phyloP scores from a whole-genome alignment of 1,140 invertebrate genomes.

The Danaus melanippus region DNA sequence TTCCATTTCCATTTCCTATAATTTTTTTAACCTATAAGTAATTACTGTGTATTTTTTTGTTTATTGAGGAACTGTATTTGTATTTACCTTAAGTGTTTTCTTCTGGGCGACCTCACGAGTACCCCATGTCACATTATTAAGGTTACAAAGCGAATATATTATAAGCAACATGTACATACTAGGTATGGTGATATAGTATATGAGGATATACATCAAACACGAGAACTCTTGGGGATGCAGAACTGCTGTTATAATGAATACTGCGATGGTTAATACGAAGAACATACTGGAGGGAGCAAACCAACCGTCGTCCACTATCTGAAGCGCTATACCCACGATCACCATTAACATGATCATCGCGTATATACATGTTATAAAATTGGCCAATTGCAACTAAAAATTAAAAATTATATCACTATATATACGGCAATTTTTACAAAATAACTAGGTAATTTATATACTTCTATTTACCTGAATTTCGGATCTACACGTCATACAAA shows the following conservation, averaged over 20 bases:
- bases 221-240: slow-evolving; percentile 89
- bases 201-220: slow-evolving; percentile 83
- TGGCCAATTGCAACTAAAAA: slow-evolving; percentile 88
- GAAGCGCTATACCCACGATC: slow-evolving; percentile 87
- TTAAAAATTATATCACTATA: slow-evolving; percentile 6
- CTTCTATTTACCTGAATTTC: slow-evolving; percentile 81
- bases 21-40: not conserved
- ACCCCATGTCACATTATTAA: slow-evolving; percentile 93
- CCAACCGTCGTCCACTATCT: slow-evolving; percentile 85
- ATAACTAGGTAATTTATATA: not conserved
- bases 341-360: slow-evolving; percentile 95
- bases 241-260: slow-evolving; percentile 72
- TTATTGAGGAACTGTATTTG: not conserved
- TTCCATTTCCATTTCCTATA: slow-evolving; percentile 88
- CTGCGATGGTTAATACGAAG: slow-evolving; percentile 76
- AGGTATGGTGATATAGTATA: slow-evolving; percentile 94
- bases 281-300: slow-evolving; percentile 86
- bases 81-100: slow-evolving; percentile 84
- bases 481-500: slow-evolving; percentile 94
- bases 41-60: too few species aligned
- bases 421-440: slow-evolving; percentile 9
- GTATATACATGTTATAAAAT: slow-evolving; percentile 93
- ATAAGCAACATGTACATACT: slow-evolving; percentile 95
- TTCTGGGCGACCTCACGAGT: slow-evolving; percentile 81
- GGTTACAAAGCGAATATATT: slow-evolving; percentile 92